Evolutionary conservation across 2,797 vertebrate genomes (phyloP), one percentile per base, ranked within the genome.

Genomic region (Microchirus variegatus): DNA sequence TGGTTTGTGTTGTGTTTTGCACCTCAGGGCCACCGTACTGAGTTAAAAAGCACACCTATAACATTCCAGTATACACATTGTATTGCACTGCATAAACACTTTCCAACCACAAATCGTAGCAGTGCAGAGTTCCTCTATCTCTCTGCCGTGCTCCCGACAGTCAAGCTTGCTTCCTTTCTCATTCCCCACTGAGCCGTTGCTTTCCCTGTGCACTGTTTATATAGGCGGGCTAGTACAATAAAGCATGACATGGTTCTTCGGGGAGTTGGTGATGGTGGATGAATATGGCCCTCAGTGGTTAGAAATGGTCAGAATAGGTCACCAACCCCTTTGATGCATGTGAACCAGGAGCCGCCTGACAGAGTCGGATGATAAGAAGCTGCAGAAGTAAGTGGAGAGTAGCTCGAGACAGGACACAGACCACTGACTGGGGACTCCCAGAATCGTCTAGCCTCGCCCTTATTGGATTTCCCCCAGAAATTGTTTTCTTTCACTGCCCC

Each of bases 391-490:
- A 55, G n/a, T 56, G 56, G 19, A 75, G 56, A 58, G 53, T 43
- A 48, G 65, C 51, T 57, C 16, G 41, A 18, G 72, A 11, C 14
- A 5, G 67, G 53, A 69, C 42, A 54, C 61, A 70, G 59, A 71
- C 70, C 18, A 12, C 76, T 57, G 70, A 70, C 78, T 71, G 78
- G 78, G 75, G 84, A 81, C 80, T 81, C 69, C 69, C 70, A 77
- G 83, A 74, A 75, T 81, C 65, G 11, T 72, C 67, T 75, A 65
- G 67, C 53, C 76, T 64, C 45, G 14, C 54, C 67, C 63, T 88
- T 90, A 89, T 91, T 89, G 77, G 68, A 90, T 91, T 92, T 89
- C 63, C 71, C 74, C 64, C 17, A 55, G 67, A 88, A 86, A 83
- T 87, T 67, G 91, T 91, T 90, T 88, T 80, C 70, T 70, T 72